Evolutionary conservation across 2,888 invertebrate species (phyloP), one percentile per base, ranked within the genome.

Genomic region (Phortica magna): DNA sequence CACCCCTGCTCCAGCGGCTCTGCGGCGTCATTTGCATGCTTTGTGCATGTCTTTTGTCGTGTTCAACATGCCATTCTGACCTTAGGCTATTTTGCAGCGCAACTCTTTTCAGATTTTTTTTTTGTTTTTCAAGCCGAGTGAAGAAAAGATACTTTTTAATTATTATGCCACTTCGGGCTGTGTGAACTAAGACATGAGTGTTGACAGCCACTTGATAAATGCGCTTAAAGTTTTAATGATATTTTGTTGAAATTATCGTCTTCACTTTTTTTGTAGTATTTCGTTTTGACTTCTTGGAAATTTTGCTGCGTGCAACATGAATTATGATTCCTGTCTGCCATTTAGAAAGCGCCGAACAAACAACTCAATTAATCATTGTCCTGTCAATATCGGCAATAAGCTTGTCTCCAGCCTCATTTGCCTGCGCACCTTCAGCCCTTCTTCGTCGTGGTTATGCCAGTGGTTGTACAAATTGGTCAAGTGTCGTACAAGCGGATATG

Each of bases 351-450:
- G 22, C 43, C 17, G 14, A 9, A 43, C 48, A 71, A 79, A 78
- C 77, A 65, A 73, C 80, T 82, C 87, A 85, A 85, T 85, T 87
- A 85, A 87, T 85, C 85, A 85, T 79, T 85, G 85, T 87, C 86
- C 83, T 76, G 73, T 82, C 78, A 80, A 81, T 83, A 48, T 48
- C 48, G 2, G 2, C 10, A 48, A 2, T 48, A 2, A 2, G 48
- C 3, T 48, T 12, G 48, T 48, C 48, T 48, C 48, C 48, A 48
- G 14, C 14, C 48, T 48, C 48, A 48, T 48, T 48, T 48, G 48
- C 48, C 48, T 14, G 48, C 9, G 2, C 10, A 9, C 14, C 7
- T 2, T 48, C 48, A 0, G 9, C 2, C 48, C 48, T 6, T 48
- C 9, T 1, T 48, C 48, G 48, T 31, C 31, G 31, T 31, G 31